Evolutionary conservation across 2,113 vertebrate genomes (phyloP), one percentile per base, ranked within the genome.

Genomic region (Orientallactaga bullata): DNA sequence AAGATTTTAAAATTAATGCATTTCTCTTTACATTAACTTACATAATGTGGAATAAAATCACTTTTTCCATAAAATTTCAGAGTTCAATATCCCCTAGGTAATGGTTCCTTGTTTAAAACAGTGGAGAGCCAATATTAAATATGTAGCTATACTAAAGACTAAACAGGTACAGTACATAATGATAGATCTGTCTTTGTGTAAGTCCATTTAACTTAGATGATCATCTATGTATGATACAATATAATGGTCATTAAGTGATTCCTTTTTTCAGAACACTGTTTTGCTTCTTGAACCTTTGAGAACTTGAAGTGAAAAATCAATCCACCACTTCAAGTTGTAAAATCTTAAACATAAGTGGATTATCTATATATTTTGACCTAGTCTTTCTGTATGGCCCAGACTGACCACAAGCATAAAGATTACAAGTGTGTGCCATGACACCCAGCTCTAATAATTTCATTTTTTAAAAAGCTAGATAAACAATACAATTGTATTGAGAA

Each of bases 1-100:
- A 47, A 71, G 42, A 89, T 1, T 90, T 77, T 79, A 86, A 66
- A 71, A 72, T 88, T 81, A 81, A 66, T n/a, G 63, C 72, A 16
- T 7, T 90, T 89, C 4, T 79, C 60, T 84, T 91, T 74, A 23
- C 11, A 79, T 0, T 17, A 68, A 8, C 30, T 89, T 89, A 24
- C 73, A 42, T 37, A 80, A 83, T 6, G 63, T 58, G 17, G 39
- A 83, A 35, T 5, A 84, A 13, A 47, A 3, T 15, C 37, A 28
- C 37, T 71, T 10, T 74, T 28, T 37, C 23, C 12, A 3, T 20
- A 85, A 20, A 89, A 89, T 69, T 94, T 89, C 8, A 74, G 23
- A 89, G 61, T 79, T 89, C 90, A 81, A n/a, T 80, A 63, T 83
- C 60, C 63, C 15, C 4, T 61, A 35, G 28, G 39, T 61, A 20